Conservation (phyloP, 2,113 vertebrate species). For the Lonchura striata region DNA sequence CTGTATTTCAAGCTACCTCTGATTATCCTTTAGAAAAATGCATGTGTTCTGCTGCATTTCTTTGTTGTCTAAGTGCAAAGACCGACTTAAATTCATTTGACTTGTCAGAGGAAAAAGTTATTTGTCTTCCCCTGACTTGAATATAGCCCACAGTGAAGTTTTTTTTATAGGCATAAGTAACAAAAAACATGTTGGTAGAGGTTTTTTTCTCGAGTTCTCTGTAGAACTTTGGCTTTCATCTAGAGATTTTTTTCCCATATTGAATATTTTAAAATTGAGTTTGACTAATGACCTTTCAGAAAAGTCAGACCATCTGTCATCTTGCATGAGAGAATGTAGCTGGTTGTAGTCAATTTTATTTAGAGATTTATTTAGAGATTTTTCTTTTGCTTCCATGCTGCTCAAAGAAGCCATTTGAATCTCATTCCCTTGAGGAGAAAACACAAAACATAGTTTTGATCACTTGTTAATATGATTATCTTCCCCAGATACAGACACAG, state of each 20-base stretch:
- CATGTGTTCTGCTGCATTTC: background rate
- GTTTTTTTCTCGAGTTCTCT: background rate
- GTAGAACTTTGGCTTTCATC: background rate
- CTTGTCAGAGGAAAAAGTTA: background rate
- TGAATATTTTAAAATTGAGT: slow-evolving; percentile 33
- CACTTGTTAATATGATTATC: background rate
- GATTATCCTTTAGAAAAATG: background rate
- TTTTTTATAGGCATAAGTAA: background rate
- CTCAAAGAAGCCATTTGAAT: background rate
- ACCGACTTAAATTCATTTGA: background rate
- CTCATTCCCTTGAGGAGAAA: background rate
- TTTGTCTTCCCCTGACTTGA: background rate
- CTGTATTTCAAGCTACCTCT: background rate
- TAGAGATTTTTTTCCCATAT: background rate
- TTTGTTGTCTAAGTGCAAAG: background rate
- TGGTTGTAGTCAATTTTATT: slow-evolving; percentile 45
- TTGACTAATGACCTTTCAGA: slow-evolving; percentile 42
- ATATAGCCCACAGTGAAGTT: background rate
- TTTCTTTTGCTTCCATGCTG: background rate
- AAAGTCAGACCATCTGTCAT: slow-evolving; percentile 20
- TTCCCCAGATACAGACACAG: background rate
- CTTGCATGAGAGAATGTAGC: slow-evolving; percentile 19
- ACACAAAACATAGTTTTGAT: background rate
- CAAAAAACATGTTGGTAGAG: background rate
- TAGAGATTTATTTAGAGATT: slow-evolving; percentile 31